Evolutionary conservation across 2,113 vertebrate genomes (phyloP).

Genomic region (Neodon shergylaensis): DNA sequence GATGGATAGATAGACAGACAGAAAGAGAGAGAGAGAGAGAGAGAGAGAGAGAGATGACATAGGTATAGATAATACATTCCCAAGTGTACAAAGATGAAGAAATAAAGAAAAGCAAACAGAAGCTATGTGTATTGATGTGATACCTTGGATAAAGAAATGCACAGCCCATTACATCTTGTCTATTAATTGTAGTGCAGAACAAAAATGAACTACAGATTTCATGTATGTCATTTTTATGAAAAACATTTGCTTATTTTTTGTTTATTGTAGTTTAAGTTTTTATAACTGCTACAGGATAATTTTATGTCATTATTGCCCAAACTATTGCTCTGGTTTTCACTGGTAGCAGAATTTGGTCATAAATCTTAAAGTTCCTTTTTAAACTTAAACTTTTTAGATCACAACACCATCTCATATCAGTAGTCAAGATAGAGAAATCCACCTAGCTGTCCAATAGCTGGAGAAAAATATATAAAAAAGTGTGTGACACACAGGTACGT

Average conservation of each 20-base stretch:
- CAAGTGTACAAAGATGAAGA: not conserved
- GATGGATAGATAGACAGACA: not conserved
- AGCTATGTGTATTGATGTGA: not conserved
- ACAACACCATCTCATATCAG: not conserved
- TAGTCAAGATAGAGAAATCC: not conserved
- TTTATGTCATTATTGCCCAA: not conserved
- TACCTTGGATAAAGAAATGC: not conserved
- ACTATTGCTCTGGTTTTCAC: not conserved
- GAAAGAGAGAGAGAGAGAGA: not conserved
- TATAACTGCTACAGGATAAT: not conserved
- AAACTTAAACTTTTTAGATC: not conserved
- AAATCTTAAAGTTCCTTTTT: not conserved
- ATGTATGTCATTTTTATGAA: not conserved
- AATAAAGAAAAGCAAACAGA: not conserved
- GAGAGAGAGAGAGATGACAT: not conserved
- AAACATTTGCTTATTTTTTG: too few relatives aligned
- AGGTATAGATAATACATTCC: not conserved
- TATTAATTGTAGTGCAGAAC: not conserved
- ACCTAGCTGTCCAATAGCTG: not conserved
- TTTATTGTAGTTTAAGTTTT: not conserved
- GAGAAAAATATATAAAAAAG: not conserved
- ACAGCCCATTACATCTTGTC: not conserved
- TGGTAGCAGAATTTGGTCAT: not conserved
- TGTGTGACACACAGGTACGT: accelerated
- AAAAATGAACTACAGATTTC: constrained; percentile 3